Percentiles rank a stretch among this genome's conserved stretches.
phyloP scores from a whole-genome alignment of 2,888 invertebrate genomes.

The Lasioglossum oenotherae region DNA sequence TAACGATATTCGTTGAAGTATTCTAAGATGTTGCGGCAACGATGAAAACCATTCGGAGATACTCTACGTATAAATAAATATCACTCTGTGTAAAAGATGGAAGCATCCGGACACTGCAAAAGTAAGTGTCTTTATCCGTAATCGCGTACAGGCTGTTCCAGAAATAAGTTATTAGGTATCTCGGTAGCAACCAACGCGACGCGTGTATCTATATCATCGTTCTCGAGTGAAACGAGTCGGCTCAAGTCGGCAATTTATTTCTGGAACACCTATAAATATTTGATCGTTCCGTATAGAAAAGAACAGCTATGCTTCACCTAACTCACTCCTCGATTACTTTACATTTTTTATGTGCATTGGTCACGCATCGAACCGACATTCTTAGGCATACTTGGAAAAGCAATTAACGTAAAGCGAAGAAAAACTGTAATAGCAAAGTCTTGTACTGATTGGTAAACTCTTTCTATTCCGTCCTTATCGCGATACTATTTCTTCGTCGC shows the following conservation, averaged over 20 bases:
- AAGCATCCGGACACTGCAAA: conserved; percentile 30
- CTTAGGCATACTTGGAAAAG: not conserved
- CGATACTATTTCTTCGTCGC: not conserved
- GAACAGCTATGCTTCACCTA: not conserved
- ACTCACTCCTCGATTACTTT: not conserved
- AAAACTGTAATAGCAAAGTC: not conserved
- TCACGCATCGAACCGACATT: conserved; percentile 11
- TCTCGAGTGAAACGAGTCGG: not conserved
- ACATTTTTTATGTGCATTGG: not conserved
- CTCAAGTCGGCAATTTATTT: not conserved
- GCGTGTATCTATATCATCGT: not conserved
- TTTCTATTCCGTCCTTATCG: not conserved
- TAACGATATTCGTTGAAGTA: not conserved
- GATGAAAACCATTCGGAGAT: not conserved
- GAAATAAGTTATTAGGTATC: conserved; percentile 3
- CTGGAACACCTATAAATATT: conserved; percentile 7
- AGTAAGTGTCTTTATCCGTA: not conserved
- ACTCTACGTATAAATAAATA: conserved; percentile 27
- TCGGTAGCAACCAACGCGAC: not conserved
- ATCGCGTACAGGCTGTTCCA: not conserved
- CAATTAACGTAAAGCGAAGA: not conserved
- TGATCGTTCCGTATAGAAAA: conserved; percentile 28
- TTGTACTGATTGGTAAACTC: conserved; percentile 25
- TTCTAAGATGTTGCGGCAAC: not conserved
- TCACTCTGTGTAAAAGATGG: conserved; percentile 5